Evolutionary conservation across 2,113 vertebrate species (phyloP).

Genomic region (Coryphaenoides rupestris): DNA sequence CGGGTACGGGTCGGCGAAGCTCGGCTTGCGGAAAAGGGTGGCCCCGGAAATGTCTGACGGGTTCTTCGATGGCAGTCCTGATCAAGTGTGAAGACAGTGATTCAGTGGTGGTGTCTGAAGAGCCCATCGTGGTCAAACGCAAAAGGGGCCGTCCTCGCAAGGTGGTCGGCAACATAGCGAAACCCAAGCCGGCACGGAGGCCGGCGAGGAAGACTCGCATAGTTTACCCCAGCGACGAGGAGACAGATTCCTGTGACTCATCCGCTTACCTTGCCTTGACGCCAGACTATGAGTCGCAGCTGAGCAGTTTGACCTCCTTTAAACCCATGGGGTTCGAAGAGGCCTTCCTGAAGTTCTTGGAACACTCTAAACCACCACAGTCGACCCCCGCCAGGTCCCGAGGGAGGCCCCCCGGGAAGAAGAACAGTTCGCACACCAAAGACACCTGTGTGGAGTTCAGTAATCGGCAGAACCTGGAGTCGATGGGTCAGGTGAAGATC

Average conservation of each 20-base stretch:
- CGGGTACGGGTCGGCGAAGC: conserved; percentile 59
- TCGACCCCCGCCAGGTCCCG: conserved; percentile 62
- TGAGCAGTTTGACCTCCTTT: conserved; percentile 82
- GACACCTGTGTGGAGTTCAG: conserved; percentile 81
- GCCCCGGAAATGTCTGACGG: conserved; percentile 20
- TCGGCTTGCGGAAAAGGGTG: conserved; percentile 54
- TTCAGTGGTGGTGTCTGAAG: conserved; percentile 38
- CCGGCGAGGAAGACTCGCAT: conserved; percentile 45
- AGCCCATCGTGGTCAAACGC: conserved; percentile 68
- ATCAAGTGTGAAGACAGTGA: conserved; percentile 49
- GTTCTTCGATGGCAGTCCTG: conserved; percentile 55
- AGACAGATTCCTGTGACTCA: conserved; percentile 73
- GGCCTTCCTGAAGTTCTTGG: conserved; percentile 92
- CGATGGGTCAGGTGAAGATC: conserved; percentile 82
- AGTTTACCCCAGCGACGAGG: conserved; percentile 46
- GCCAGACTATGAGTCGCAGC: conserved; percentile 72
- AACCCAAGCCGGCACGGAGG: conserved; percentile 56
- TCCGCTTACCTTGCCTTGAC: conserved; percentile 19
- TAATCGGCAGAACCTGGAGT: conserved; percentile 81
- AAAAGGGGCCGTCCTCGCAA: conserved; percentile 79
- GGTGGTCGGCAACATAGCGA: conserved; percentile 53
- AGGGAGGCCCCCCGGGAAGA: neutral
- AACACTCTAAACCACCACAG: conserved; percentile 85
- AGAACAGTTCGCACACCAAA: conserved; percentile 32
- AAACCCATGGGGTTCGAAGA: conserved; percentile 97